Evolutionary conservation across 2,888 invertebrate genomes (phyloP).

Genomic region (Odontocolon sp.): DNA sequence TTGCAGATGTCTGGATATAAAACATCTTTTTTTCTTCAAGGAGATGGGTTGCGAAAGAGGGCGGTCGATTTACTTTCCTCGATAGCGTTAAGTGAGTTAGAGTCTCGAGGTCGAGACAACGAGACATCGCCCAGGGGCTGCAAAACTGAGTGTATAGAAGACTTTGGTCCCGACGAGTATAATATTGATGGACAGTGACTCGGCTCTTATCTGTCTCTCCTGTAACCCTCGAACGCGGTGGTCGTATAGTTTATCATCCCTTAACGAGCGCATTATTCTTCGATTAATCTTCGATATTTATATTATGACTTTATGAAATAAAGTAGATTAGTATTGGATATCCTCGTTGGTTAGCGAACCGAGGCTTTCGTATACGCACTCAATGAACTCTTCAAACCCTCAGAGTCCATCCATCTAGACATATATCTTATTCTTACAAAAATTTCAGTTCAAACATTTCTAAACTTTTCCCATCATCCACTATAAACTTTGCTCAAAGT

Average conservation of each 20-base stretch:
- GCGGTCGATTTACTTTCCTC: conserved; percentile 47
- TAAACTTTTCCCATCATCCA: conserved; percentile 60
- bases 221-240: conserved; percentile 5
- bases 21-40: not conserved
- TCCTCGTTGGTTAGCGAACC: conserved; percentile 29
- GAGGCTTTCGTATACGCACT: not conserved
- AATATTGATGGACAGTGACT: conserved; percentile 80
- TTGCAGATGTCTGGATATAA: not conserved
- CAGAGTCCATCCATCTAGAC: conserved; percentile 26
- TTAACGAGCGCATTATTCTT: conserved; percentile 77
- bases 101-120: conserved; percentile 30
- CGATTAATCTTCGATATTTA: conserved; percentile 80
- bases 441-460: conserved; percentile 47
- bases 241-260: conserved; percentile 74
- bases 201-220: conserved; percentile 70
- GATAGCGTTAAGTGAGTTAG: conserved; percentile 68
- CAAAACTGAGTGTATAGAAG: conserved; percentile 53
- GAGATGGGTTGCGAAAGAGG: not conserved
- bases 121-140: conserved; percentile 29
- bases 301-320: conserved; percentile 74
- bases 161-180: conserved; percentile 58
- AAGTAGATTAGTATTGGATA: conserved; percentile 44
- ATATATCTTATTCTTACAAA: no score
- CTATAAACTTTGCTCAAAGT: conserved; percentile 38
- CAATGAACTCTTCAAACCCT: not conserved